A percentile compares a stretch with the other conserved stretches of the same genome.
Conservation (phyloP, 2,797 vertebrate genomes). For the Gobio occitaniae region DNA sequence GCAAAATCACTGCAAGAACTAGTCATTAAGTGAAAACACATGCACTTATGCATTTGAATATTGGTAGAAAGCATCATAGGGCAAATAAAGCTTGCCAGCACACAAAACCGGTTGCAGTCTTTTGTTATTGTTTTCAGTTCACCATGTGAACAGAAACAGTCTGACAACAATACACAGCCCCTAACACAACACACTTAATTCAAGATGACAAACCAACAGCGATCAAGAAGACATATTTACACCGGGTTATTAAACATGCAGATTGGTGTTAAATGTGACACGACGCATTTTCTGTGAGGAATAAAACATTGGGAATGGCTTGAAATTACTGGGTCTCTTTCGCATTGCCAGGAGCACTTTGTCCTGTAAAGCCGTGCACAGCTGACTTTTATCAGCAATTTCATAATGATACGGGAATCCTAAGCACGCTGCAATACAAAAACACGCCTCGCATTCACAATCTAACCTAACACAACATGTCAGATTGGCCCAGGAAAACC, state of each 20-base stretch:
- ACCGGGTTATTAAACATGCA: not conserved
- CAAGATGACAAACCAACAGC: not conserved
- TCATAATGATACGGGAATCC: constrained; percentile 26
- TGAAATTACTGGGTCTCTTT: constrained; percentile 2
- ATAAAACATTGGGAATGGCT: constrained; percentile 9
- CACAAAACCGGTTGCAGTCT: constrained; percentile 4
- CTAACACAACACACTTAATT: constrained; percentile 3
- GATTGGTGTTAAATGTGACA: not conserved
- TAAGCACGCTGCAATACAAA: constrained; percentile 14
- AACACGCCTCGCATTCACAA: constrained; percentile 11
- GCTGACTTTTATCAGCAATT: constrained; percentile 17
- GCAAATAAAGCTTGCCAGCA: not conserved
- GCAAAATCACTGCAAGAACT: not conserved
- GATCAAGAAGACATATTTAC: not conserved
- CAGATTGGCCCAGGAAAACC: constrained; percentile 30
- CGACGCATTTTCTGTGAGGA: constrained; percentile 4
- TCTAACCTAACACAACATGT: constrained; percentile 14
- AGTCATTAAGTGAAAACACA: not conserved
- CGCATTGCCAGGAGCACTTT: not conserved
- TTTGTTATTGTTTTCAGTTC: constrained; percentile 46
- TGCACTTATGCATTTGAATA: not conserved
- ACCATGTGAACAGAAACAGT: constrained; percentile 37
- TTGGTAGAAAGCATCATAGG: not conserved
- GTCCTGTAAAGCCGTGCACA: not conserved
- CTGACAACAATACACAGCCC: constrained; percentile 5